Base-by-base conservation (phyloP, 2,797 vertebrate species). In the Gymnocypris eckloni region DNA sequence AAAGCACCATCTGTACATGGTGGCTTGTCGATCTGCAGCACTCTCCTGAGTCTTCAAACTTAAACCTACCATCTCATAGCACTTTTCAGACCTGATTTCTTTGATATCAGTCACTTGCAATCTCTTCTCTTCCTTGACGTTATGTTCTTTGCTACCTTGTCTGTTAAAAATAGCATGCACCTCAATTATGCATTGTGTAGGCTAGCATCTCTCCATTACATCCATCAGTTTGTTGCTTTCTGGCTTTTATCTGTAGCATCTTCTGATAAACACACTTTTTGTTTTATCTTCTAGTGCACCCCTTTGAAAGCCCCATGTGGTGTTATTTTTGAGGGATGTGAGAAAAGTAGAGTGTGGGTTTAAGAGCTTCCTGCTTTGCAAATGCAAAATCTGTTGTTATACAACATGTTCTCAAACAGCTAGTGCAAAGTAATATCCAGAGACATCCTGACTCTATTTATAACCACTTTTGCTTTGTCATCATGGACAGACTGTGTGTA, bases 121-220 rank as follows among this genome's bases (percentile, higher is more conserved):
- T 80, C 48, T 45, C 22, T 67, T 80, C 56, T 50, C 81, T 37
- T 28, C 37, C 33, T 39, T 78, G 64, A 66, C 37, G 18, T 66
- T 61, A 79, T 78, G 39, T 78, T 79, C 10, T 83, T 72, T 85
- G 71, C 71, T 85, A 48, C 52, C 37, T 71, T 70, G 48, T 70
- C 37, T 83, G 67, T 50, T 79, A 84, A 86, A 79, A 87, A 89
- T 86, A 86, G 76, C 61, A 78, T 28, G 22, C 15, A 2, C 72
- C 83, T 88, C 56, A 86, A 83, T 88, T 75, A 88, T 82, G 52
- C 54, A 89, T 72, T 78, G 39, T 66, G 78, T 67, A 43, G 72
- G 72, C 69, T 56, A 77, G 54, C 67, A 77, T 85, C 61, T 86
- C 72, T 84, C 79, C 69, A 33, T 69, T 67, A 66, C 54, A 71